Evolutionary conservation across 2,113 vertebrate species (phyloP).

Genomic region (Nesogale talazaci): DNA sequence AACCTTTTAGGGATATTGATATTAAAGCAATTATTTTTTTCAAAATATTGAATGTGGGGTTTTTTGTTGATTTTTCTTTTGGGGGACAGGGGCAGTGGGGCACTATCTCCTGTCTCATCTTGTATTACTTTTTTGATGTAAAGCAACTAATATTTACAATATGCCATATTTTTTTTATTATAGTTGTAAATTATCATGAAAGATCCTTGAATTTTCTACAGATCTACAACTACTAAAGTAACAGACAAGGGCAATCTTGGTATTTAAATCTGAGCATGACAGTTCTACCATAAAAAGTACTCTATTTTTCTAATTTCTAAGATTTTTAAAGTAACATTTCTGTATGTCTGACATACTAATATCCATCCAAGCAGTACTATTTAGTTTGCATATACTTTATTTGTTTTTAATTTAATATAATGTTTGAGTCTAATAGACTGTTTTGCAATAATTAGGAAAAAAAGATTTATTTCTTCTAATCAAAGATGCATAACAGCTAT

Average conservation of each 20-base stretch:
- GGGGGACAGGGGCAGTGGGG: constrained; percentile 11
- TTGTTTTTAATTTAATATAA: constrained; percentile 86
- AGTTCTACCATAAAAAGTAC: constrained; percentile 79
- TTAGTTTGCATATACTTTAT: constrained; percentile 85
- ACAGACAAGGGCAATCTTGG: constrained; percentile 81
- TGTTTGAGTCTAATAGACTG: constrained; percentile 81
- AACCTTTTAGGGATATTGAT: constrained; percentile 68
- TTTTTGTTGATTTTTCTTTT: constrained; percentile 62
- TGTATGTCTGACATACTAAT: constrained; percentile 82
- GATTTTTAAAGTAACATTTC: constrained; percentile 82
- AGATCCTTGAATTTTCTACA: constrained; percentile 79
- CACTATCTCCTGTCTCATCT: constrained; percentile 65
- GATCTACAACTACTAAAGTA: constrained; percentile 79
- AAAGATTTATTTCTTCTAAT: constrained; percentile 85
- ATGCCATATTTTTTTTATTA: constrained; percentile 77
- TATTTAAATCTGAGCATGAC: constrained; percentile 80
- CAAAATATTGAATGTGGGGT: constrained; percentile 57
- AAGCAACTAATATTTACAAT: constrained; percentile 77
- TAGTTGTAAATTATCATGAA: constrained; percentile 72
- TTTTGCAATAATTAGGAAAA: constrained; percentile 86
- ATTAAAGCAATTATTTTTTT: constrained; percentile 72
- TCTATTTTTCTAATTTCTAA: constrained; percentile 86
- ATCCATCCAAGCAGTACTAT: constrained; percentile 82
- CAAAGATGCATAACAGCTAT: constrained; percentile 84
- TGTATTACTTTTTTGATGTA: constrained; percentile 71